Conservation (phyloP, 2,797 vertebrate species). For the Chelonia mydas region DNA sequence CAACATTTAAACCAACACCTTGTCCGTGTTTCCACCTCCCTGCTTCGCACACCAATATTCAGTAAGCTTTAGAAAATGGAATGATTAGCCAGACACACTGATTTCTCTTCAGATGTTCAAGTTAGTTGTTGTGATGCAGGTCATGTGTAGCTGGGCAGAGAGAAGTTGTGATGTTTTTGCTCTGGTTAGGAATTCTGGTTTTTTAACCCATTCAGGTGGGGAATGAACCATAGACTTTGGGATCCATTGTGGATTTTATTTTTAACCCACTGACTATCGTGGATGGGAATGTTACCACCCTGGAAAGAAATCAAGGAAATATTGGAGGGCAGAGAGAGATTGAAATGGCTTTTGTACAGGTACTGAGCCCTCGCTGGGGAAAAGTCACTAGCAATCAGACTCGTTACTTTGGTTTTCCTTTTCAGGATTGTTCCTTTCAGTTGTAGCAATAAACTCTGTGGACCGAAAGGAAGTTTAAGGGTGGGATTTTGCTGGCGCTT, state of each 20-base stretch:
- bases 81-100: neutral
- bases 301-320: neutral
- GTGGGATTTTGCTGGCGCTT: neutral
- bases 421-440: neutral
- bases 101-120: neutral
- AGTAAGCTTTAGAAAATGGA: rapidly evolving
- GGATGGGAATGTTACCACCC: neutral
- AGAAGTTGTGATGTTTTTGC: neutral
- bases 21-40: neutral
- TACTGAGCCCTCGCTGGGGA: neutral
- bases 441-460: too few relatives aligned
- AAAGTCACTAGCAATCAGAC: neutral
- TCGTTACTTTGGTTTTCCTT: neutral
- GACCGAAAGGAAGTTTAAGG: neutral
- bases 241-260: neutral
- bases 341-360: too few relatives aligned
- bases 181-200: neutral
- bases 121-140: neutral
- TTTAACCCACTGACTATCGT: neutral
- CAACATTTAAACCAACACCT: neutral
- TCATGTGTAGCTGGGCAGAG: neutral
- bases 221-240: neutral
- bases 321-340: neutral
- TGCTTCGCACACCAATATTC: rapidly evolving
- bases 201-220: neutral